These are phyloP conservation scores for Chloroclystis v-ata DNA, from an alignment of 2,888 invertebrate species.

Conservation along the genomic window DNA sequence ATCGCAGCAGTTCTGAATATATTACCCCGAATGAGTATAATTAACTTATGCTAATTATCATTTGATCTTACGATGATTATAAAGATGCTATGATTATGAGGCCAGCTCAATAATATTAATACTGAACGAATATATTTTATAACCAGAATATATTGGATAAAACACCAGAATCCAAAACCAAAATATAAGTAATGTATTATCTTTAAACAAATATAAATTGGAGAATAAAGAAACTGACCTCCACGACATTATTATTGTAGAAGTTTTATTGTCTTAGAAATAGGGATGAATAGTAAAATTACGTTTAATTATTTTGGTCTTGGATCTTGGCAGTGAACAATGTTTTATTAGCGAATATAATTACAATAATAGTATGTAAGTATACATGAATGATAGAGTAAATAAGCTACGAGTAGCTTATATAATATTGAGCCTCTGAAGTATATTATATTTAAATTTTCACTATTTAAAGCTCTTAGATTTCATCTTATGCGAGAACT, in stretches of 20 bases:
- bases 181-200: slow-evolving; percentile 33
- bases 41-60: slow-evolving; percentile 15
- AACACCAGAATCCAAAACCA: slow-evolving; percentile 8
- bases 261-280: slow-evolving; percentile 43
- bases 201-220: too few relatives aligned
- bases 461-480: slow-evolving; percentile 79
- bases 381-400: slow-evolving; percentile 63
- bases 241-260: slow-evolving; percentile 26
- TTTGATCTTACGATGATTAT: slow-evolving; percentile 17
- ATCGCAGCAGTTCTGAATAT: background rate
- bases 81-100: slow-evolving; percentile 38
- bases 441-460: slow-evolving; percentile 69
- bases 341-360: slow-evolving; percentile 38
- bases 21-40: background rate
- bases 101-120: slow-evolving; percentile 50
- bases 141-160: slow-evolving; percentile 28
- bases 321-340: slow-evolving; percentile 42
- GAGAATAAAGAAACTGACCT: slow-evolving; percentile 34
- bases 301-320: slow-evolving; percentile 49
- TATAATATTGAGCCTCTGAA: slow-evolving; percentile 74
- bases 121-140: slow-evolving; percentile 38
- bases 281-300: slow-evolving; percentile 29
- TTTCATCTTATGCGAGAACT: slow-evolving; percentile 69
- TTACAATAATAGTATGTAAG: slow-evolving; percentile 49
- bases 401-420: slow-evolving; percentile 73